Conservation (phyloP, 2,113 vertebrate genomes). For the Athene noctua region DNA sequence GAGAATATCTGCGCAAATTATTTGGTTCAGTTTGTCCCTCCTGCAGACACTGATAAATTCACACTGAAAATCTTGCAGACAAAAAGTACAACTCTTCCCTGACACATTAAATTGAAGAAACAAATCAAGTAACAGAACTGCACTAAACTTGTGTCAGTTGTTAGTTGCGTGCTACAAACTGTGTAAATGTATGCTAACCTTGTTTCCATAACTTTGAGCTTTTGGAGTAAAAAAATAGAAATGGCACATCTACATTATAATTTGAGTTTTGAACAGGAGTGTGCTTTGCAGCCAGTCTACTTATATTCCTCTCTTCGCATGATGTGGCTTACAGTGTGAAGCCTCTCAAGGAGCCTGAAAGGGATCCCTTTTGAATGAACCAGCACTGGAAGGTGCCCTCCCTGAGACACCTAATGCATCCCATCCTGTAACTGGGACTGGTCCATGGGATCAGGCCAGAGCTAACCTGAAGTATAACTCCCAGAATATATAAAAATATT, state of each 20-base stretch:
- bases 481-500: background rate
- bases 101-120: background rate
- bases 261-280: background rate
- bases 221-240: background rate
- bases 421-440: background rate
- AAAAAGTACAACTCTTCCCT: background rate
- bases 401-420: background rate
- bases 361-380: background rate
- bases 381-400: background rate
- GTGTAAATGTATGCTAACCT: background rate
- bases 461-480: background rate
- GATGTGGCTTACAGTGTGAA: background rate
- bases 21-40: background rate
- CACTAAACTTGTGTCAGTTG: background rate
- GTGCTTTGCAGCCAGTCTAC: background rate
- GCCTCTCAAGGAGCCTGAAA: background rate
- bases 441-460: fast-evolving
- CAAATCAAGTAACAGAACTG: background rate
- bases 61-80: background rate
- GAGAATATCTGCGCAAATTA: background rate
- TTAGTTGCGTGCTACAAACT: background rate
- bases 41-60: background rate
- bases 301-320: background rate
- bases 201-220: background rate
- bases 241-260: background rate